Percentiles rank a stretch among this genome's conserved stretches.
These are phyloP conservation scores for Drosophila recens DNA, from an alignment of 2,888 invertebrate species.

Conservation along the genomic window DNA sequence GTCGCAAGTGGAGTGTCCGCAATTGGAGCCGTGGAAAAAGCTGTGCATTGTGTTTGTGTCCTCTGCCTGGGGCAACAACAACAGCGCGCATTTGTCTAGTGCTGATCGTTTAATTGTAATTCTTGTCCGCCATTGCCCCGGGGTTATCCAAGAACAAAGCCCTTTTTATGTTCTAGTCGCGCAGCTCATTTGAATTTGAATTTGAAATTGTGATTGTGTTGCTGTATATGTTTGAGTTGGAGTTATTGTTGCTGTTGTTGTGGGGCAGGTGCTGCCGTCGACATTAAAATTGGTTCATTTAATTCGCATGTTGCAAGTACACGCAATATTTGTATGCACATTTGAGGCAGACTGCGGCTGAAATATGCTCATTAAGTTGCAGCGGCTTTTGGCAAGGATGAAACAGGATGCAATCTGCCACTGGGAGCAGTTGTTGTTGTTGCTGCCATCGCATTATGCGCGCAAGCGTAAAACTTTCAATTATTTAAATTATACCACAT, in stretches of 20 bases:
- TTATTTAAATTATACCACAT: constrained; percentile 84
- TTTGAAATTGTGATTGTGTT: neutral
- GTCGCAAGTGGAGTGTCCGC: constrained; percentile 20
- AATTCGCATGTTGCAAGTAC: constrained; percentile 69
- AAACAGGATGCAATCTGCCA: constrained; percentile 26
- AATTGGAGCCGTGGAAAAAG: constrained; percentile 19
- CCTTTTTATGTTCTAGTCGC: constrained; percentile 48
- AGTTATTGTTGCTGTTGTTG: neutral
- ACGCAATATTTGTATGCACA: constrained; percentile 18
- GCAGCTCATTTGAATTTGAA: constrained; percentile 67
- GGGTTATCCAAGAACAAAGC: constrained; percentile 26
- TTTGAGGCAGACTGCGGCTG: constrained; percentile 37
- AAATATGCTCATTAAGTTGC: constrained; percentile 71
- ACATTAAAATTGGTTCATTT: constrained; percentile 78
- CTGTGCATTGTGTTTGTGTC: constrained; percentile 20
- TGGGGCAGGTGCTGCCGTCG: constrained; percentile 4
- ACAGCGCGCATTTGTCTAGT: constrained; percentile 64
- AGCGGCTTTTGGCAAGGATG: constrained; percentile 20
- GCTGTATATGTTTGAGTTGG: neutral
- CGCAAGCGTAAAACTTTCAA: constrained; percentile 82
- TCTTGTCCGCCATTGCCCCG: constrained; percentile 53
- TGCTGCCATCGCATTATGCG: constrained; percentile 66
- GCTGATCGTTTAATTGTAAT: constrained; percentile 82
- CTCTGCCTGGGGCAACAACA: constrained; percentile 38
- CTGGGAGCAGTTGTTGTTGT: constrained; percentile 24